Evolutionary conservation across 2,113 vertebrate genomes (phyloP).

Genomic region (Gadus chalcogrammus): DNA sequence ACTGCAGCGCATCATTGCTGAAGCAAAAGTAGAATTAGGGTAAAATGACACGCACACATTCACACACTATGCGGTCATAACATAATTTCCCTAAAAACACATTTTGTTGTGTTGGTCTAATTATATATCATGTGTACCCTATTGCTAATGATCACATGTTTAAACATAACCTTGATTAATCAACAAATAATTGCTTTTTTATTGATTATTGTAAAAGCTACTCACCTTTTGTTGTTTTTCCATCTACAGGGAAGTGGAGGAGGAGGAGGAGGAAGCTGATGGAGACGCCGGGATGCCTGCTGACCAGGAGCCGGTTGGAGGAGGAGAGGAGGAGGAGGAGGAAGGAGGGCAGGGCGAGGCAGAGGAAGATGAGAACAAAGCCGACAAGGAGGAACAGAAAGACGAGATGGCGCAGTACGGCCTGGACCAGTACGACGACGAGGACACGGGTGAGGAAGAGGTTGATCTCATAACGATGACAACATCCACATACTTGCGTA

Average conservation of each 20-base stretch:
- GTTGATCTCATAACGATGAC: too few relatives aligned
- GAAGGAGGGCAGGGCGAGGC: conserved; percentile 19
- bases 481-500: too few relatives aligned
- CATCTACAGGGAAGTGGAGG: conserved; percentile 25
- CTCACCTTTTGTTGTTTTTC: neutral
- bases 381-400: conserved; percentile 33
- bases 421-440: conserved; percentile 88
- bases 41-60: conserved; percentile 28
- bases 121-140: too few relatives aligned
- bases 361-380: conserved; percentile 46
- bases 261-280: conserved; percentile 71
- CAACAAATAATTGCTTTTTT: neutral
- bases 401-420: conserved; percentile 86
- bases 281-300: conserved; percentile 54
- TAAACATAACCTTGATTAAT: too few relatives aligned
- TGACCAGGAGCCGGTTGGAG: conserved; percentile 29
- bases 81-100: too few relatives aligned
- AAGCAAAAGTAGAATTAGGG: conserved; percentile 70
- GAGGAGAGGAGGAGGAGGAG: neutral
- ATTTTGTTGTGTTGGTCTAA: too few relatives aligned
- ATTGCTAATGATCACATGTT: too few relatives aligned
- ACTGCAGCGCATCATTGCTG: conserved; percentile 71
- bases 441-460: conserved; percentile 71
- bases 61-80: too few relatives aligned
- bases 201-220: neutral